Conservation (phyloP, 2,888 invertebrate genomes). For the Hoplodrina blanda region DNA sequence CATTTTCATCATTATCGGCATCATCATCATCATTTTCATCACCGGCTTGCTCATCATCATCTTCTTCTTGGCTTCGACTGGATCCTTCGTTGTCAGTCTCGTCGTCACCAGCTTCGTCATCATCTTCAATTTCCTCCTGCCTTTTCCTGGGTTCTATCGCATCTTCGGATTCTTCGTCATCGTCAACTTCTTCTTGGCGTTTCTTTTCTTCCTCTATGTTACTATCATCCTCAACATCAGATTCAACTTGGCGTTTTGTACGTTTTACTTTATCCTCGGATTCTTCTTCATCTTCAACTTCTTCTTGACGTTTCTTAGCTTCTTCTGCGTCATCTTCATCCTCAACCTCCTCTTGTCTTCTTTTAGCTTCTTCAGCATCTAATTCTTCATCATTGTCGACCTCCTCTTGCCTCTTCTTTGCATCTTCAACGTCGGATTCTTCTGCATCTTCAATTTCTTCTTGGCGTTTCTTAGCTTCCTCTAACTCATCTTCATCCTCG, state of each 20-base stretch:
- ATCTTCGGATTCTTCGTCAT: constrained; percentile 10
- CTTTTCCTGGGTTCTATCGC: constrained; percentile 4
- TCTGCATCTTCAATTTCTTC: constrained; percentile 14
- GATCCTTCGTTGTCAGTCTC: constrained; percentile 33
- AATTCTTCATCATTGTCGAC: not conserved
- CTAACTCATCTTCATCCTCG: not conserved
- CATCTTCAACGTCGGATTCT: constrained; percentile 14
- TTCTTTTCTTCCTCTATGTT: constrained; percentile 23
- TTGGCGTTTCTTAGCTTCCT: constrained; percentile 13
- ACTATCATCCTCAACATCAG: constrained; percentile 30
- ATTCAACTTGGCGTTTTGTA: not conserved
- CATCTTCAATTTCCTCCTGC: constrained; percentile 16
- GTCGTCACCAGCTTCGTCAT: constrained; percentile 5
- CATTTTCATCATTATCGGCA: constrained; percentile 33
- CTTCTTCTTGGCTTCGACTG: constrained; percentile 48
- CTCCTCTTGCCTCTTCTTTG: constrained; percentile 31
- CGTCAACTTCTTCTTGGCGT: constrained; percentile 38
- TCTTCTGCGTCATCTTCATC: constrained; percentile 14
- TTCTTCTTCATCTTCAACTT: not conserved
- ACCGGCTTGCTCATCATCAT: constrained; percentile 25
- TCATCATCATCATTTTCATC: constrained; percentile 34
- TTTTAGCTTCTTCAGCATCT: constrained; percentile 13
- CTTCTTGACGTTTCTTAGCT: constrained; percentile 31
- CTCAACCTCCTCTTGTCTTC: constrained; percentile 39
- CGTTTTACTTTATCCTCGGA: constrained; percentile 15